phyloP scores from a whole-genome alignment of 2,113 vertebrate species.

The Takifugu bimaculatus region DNA sequence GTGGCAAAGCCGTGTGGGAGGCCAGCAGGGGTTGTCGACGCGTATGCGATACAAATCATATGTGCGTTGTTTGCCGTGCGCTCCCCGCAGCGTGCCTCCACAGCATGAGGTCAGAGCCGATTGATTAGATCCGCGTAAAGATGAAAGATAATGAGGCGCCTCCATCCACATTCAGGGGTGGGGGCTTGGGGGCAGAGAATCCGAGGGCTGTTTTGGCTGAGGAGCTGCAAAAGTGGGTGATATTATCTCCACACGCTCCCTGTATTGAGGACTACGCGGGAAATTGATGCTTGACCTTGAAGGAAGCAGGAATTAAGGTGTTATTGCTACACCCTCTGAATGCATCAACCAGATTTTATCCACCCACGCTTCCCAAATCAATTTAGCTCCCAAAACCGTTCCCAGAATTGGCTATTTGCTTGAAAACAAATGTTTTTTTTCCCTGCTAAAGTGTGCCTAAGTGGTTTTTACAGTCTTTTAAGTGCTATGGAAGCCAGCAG shows the following conservation, averaged over 20 bases:
- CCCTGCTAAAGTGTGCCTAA: conserved; percentile 21
- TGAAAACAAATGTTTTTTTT: conserved; percentile 14
- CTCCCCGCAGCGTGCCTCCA: conserved; percentile 20
- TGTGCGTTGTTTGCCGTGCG: conserved; percentile 4
- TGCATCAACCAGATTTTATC: conserved; percentile 13
- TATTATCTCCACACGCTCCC: conserved; percentile 39
- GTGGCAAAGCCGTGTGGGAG: conserved; percentile 6
- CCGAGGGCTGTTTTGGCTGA: conserved; percentile 46
- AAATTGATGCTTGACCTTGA: conserved; percentile 57
- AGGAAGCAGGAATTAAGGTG: conserved; percentile 16
- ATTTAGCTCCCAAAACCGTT: not conserved
- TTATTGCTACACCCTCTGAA: conserved; percentile 25
- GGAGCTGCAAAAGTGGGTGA: conserved; percentile 26
- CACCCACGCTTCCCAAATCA: not conserved
- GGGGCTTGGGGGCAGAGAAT: conserved; percentile 41
- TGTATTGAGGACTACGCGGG: conserved; percentile 27
- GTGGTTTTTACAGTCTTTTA: conserved; percentile 39
- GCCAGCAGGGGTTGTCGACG: conserved; percentile 18
- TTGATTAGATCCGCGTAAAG: conserved; percentile 41
- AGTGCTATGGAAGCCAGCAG: conserved; percentile 45
- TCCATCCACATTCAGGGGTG: conserved; percentile 52
- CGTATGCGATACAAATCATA: conserved; percentile 15
- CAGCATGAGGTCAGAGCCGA: conserved; percentile 38
- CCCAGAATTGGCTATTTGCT: conserved; percentile 13
- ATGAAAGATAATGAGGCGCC: conserved; percentile 63